These are phyloP conservation scores for Dolomedes plantarius DNA, from an alignment of 2,888 invertebrate species.

Conservation along the genomic window DNA sequence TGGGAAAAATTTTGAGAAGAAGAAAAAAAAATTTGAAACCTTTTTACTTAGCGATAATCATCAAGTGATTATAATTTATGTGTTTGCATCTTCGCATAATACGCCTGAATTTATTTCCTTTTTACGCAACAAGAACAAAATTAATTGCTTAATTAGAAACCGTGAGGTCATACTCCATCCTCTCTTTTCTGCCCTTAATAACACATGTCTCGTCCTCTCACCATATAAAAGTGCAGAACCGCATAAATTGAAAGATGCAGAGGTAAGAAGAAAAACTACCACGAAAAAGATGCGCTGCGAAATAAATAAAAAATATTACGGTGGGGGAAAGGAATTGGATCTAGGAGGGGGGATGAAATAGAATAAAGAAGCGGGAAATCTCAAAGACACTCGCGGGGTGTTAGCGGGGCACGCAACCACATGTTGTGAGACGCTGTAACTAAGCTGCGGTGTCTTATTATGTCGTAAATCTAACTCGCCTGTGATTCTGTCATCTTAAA, in stretches of 20 bases:
- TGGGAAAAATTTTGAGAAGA: too few relatives aligned
- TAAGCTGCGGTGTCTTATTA: constrained; percentile 65
- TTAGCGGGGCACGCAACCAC: constrained; percentile 59
- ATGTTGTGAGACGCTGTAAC: constrained; percentile 44
- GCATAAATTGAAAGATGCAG: neutral
- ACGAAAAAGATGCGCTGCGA: neutral
- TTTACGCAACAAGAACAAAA: neutral
- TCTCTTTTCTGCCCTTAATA: neutral
- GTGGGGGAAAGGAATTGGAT: neutral
- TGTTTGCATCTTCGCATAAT: neutral
- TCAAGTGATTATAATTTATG: constrained; percentile 5
- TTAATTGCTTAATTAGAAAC: constrained; percentile 1
- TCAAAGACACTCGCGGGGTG: constrained; percentile 66
- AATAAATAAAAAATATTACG: constrained; percentile 8
- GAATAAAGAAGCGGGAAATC: constrained; percentile 39
- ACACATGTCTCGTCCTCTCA: neutral
- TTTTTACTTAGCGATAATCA: neutral
- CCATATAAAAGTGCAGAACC: neutral
- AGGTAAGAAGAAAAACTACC: neutral
- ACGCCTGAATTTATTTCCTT: neutral
- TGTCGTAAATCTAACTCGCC: constrained; percentile 69
- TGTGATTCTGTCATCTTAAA: constrained; percentile 70
- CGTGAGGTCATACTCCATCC: neutral
- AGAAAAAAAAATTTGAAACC: too few relatives aligned
- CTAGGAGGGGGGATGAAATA: constrained; percentile 4